phyloP scores from a whole-genome alignment of 2,797 vertebrate species.

The Helostoma temminkii region DNA sequence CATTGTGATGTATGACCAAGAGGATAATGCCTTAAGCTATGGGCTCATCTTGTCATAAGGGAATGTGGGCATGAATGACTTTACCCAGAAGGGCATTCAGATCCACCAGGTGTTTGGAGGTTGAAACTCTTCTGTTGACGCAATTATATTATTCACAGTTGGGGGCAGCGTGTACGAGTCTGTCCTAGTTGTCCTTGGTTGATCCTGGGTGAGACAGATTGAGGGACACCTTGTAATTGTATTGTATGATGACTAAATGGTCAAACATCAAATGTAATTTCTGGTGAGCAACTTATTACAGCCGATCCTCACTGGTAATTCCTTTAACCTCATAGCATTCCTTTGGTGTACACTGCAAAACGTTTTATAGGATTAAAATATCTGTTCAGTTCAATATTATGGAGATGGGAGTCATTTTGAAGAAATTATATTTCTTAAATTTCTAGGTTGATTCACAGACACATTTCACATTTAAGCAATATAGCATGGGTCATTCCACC shows the following conservation, averaged over 20 bases:
- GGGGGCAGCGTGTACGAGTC: slow-evolving; percentile 53
- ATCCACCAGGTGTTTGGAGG: slow-evolving; percentile 54
- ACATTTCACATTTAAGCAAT: slow-evolving; percentile 15
- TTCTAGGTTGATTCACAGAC: slow-evolving; percentile 23
- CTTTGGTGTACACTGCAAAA: not conserved
- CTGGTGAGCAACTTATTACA: slow-evolving; percentile 27
- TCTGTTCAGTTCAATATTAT: not conserved
- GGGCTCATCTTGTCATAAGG: slow-evolving; percentile 29
- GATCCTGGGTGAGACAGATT: slow-evolving; percentile 59
- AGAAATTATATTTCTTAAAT: slow-evolving; percentile 21
- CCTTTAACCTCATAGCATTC: slow-evolving; percentile 18
- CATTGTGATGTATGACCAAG: slow-evolving; percentile 20
- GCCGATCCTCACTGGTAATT: slow-evolving; percentile 37
- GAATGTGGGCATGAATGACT: slow-evolving; percentile 53
- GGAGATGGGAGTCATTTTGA: slow-evolving; percentile 20
- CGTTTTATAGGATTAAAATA: slow-evolving; percentile 31
- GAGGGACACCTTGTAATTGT: slow-evolving; percentile 58
- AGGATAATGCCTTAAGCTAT: slow-evolving; percentile 53
- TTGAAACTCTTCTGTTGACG: slow-evolving; percentile 58
- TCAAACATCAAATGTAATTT: slow-evolving; percentile 58
- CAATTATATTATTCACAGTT: slow-evolving; percentile 67
- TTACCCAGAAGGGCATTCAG: slow-evolving; percentile 68
- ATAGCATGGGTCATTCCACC: slow-evolving; percentile 21
- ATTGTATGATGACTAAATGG: slow-evolving; percentile 38
- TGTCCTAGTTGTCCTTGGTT: slow-evolving; percentile 64